Percentiles rank a stretch among this genome's conserved stretches.
Conservation (phyloP, 2,888 invertebrate species). For the Syrphus vitripennis region DNA sequence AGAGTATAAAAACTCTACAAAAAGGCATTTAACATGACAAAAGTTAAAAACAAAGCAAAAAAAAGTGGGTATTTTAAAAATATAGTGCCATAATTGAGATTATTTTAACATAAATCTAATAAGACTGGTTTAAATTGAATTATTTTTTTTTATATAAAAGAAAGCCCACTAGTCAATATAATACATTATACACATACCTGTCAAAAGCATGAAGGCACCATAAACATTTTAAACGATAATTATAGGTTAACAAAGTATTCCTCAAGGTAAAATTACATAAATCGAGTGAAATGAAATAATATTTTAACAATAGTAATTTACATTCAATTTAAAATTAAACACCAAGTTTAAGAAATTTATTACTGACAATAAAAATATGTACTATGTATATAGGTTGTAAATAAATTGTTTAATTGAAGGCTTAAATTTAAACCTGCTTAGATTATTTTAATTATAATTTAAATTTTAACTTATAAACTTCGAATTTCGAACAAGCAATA, state of each 20-base stretch:
- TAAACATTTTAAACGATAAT: neutral
- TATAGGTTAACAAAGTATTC: neutral
- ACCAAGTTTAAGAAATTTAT: slow-evolving; percentile 3
- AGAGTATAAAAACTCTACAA: slow-evolving; percentile 10
- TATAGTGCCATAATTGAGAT: slow-evolving; percentile 47
- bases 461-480: neutral
- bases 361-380: slow-evolving; percentile 23
- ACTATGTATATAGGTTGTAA: slow-evolving; percentile 67
- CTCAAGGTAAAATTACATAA: neutral
- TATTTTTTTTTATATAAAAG: neutral
- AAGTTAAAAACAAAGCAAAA: neutral
- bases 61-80: slow-evolving; percentile 43
- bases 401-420: slow-evolving; percentile 34
- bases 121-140: slow-evolving; percentile 60
- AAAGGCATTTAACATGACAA: slow-evolving; percentile 55
- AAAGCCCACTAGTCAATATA: slow-evolving; percentile 60
- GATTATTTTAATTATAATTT: slow-evolving; percentile 4
- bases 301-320: neutral
- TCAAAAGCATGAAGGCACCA: slow-evolving; percentile 25
- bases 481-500: slow-evolving; percentile 25
- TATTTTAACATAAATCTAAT: slow-evolving; percentile 45
- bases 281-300: neutral
- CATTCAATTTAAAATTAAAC: neutral
- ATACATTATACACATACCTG: neutral
- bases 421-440: neutral